These are phyloP conservation scores for Coecobrya sp. DNA, from an alignment of 2,888 invertebrate species.

Conservation along the genomic window DNA sequence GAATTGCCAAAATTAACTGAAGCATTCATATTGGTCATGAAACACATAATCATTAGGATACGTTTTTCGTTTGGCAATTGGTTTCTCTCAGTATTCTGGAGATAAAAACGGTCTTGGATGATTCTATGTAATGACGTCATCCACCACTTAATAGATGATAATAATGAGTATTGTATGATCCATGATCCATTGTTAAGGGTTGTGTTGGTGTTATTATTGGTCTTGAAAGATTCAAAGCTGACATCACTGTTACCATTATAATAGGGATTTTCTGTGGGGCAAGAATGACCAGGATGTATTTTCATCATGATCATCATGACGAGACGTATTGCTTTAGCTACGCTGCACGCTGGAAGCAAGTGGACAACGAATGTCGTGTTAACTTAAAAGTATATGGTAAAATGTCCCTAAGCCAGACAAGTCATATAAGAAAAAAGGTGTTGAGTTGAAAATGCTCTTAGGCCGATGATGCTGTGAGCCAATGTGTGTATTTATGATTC, in stretches of 20 bases:
- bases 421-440: not conserved
- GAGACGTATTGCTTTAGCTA: not conserved
- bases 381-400: not conserved
- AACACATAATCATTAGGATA: conserved; percentile 45
- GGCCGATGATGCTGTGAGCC: not conserved
- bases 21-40: conserved; percentile 21
- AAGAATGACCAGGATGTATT: conserved; percentile 67
- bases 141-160: conserved; percentile 26
- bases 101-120: conserved; percentile 43
- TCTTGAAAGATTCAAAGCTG: conserved; percentile 18
- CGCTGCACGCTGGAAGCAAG: not conserved
- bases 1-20: conserved; percentile 62
- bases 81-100: not conserved
- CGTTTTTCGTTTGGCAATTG: not conserved
- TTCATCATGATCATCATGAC: conserved; percentile 48
- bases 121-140: conserved; percentile 42
- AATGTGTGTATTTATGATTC: not conserved
- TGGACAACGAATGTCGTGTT: not conserved
- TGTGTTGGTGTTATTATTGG: conserved; percentile 60
- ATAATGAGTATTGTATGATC: conserved; percentile 8
- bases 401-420: not conserved
- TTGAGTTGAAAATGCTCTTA: conserved; percentile 11
- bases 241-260: conserved; percentile 73
- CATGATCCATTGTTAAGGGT: conserved; percentile 57
- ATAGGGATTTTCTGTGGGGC: conserved; percentile 63